These are phyloP conservation scores for Notospermus geniculatus DNA, from an alignment of 1,140 invertebrate species.

Conservation along the genomic window DNA sequence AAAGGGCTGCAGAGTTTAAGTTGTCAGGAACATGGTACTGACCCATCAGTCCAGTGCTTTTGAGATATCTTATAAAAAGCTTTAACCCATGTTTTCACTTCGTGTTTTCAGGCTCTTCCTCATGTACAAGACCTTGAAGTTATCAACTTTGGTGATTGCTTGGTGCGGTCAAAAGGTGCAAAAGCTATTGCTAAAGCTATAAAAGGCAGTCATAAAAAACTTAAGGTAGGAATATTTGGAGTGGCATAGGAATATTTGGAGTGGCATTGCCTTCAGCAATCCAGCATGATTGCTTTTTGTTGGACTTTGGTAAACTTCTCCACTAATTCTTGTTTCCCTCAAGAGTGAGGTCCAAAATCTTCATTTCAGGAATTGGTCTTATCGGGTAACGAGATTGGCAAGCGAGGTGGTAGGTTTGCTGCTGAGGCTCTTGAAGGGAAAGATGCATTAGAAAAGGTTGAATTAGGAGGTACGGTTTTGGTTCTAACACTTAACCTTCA, in stretches of 20 bases:
- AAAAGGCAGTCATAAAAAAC: conserved; percentile 57
- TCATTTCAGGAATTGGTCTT: conserved; percentile 66
- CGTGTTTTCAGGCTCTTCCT: conserved; percentile 58
- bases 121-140: conserved; percentile 66
- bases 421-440: conserved; percentile 68
- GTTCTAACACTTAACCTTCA: too few species aligned
- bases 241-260: too few species aligned
- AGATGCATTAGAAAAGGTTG: conserved; percentile 61
- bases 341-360: too few species aligned
- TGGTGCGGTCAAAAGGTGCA: conserved; percentile 81
- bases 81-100: too few species aligned
- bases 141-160: conserved; percentile 86
- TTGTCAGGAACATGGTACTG: too few species aligned
- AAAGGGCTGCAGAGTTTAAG: too few species aligned
- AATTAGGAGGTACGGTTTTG: conserved; percentile 66
- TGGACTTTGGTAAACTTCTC: too few species aligned
- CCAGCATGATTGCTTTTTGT: background rate
- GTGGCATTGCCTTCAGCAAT: too few species aligned
- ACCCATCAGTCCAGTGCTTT: too few species aligned
- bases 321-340: too few species aligned
- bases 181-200: conserved; percentile 70
- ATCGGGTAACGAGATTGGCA: conserved; percentile 77
- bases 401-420: conserved; percentile 65
- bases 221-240: conserved; percentile 58
- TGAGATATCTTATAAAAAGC: too few species aligned